Percentiles rank a stretch among this genome's conserved stretches.
Conservation (phyloP, 2,888 invertebrate species). For the Blomia tropicalis region DNA sequence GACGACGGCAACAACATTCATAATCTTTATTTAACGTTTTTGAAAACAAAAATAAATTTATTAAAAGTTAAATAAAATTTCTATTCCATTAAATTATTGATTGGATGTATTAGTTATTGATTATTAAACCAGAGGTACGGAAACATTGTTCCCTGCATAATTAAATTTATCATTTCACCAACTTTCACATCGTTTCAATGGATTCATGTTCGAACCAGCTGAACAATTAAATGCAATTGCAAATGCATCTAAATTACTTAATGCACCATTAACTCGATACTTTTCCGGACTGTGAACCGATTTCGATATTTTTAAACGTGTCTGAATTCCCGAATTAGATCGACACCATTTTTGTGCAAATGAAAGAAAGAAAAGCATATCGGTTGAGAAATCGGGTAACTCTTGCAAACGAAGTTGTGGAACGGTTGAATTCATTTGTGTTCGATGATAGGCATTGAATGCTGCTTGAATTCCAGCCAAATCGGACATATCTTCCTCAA, state of each 20-base stretch:
- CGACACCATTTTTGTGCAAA: constrained; percentile 25
- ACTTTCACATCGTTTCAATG: constrained; percentile 28
- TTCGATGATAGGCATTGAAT: constrained; percentile 12
- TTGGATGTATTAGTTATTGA: too few relatives aligned
- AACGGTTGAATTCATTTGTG: background rate
- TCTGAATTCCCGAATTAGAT: constrained; percentile 16
- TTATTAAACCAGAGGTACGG: too few relatives aligned
- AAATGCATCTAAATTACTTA: constrained; percentile 29
- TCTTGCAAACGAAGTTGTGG: background rate
- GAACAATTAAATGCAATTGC: constrained; percentile 28
- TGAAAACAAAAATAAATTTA: too few relatives aligned
- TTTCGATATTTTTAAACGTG: constrained; percentile 10
- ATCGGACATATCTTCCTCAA: constrained; percentile 23
- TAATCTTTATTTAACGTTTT: too few relatives aligned
- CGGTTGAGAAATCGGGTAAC: constrained; percentile 17
- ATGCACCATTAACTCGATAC: constrained; percentile 28
- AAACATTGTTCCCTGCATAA: too few relatives aligned
- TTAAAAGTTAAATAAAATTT: too few relatives aligned
- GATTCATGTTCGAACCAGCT: constrained; percentile 28
- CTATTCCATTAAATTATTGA: too few relatives aligned
- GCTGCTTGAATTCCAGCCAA: constrained; percentile 20
- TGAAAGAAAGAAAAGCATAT: constrained; percentile 21
- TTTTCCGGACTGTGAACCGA: constrained; percentile 20
- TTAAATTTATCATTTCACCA: too few relatives aligned
- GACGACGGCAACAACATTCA: too few relatives aligned